A percentile compares a stretch with the other conserved stretches of the same genome.
These are phyloP conservation scores for Clusia tigrina DNA, from an alignment of 2,888 invertebrate genomes.

Conservation along the genomic window DNA sequence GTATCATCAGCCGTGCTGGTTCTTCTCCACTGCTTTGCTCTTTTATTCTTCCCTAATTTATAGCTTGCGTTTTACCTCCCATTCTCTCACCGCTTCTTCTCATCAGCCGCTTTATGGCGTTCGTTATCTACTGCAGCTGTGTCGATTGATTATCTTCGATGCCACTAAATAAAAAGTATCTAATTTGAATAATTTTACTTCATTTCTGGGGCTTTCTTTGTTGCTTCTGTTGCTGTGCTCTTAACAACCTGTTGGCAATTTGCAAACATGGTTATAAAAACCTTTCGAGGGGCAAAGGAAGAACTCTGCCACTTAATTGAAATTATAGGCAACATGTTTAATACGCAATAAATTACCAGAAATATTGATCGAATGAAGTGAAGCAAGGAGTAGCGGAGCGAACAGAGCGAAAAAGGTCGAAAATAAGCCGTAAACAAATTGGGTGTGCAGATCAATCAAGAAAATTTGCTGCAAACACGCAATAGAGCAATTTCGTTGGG, in stretches of 20 bases:
- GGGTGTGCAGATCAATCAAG: conserved; percentile 18
- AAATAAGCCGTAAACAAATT: background rate
- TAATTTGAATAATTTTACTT: no score
- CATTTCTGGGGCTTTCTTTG: no score
- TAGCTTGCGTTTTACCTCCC: no score
- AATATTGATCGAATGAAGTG: background rate
- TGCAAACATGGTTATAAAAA: background rate
- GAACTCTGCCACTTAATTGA: background rate
- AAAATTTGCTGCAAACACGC: conserved; percentile 31
- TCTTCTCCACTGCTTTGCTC: no score
- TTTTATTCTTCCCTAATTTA: no score
- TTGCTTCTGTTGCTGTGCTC: background rate
- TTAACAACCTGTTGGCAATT: background rate
- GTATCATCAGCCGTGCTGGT: no score
- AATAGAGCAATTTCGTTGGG: conserved; percentile 30
- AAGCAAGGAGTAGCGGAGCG: background rate
- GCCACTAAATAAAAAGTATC: no score
- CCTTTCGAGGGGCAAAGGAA: background rate
- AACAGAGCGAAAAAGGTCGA: background rate
- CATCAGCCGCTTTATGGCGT: no score
- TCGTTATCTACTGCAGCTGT: no score
- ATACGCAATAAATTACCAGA: background rate
- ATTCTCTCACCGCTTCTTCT: no score
- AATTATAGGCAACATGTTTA: background rate
- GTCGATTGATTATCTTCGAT: no score